Evolutionary conservation across 2,113 vertebrate genomes (phyloP).

Genomic region (Oncorhynchus keta): DNA sequence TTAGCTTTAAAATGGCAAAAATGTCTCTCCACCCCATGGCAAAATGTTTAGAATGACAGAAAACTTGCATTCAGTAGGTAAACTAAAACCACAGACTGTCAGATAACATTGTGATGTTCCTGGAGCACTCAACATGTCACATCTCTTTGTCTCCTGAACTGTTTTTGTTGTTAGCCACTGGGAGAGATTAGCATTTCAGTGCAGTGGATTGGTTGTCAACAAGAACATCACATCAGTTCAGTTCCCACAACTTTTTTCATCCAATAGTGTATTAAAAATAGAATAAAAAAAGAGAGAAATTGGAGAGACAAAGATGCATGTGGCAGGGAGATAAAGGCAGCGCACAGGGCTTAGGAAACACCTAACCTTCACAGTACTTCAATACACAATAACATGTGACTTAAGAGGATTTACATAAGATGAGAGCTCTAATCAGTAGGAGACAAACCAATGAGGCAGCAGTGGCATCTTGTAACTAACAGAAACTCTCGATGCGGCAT

Average conservation of each 20-base stretch:
- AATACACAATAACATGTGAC: constrained; percentile 82
- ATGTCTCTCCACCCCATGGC: too few relatives aligned
- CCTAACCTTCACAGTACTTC: constrained; percentile 78
- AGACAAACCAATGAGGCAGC: constrained; percentile 74
- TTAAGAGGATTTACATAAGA: constrained; percentile 84
- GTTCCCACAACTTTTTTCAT: constrained; percentile 72
- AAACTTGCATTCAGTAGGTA: constrained; percentile 29
- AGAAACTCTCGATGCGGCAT: constrained; percentile 54
- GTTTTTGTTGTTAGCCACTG: constrained; percentile 66
- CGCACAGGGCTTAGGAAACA: constrained; percentile 77
- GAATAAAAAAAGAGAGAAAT: constrained; percentile 68
- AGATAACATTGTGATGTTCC: constrained; percentile 65
- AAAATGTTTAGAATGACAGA: too few relatives aligned
- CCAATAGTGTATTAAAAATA: constrained; percentile 71
- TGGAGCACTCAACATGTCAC: constrained; percentile 57
- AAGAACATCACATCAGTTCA: constrained; percentile 63
- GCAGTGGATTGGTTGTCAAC: constrained; percentile 71
- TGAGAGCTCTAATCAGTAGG: constrained; percentile 80
- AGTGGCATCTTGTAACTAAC: constrained; percentile 69
- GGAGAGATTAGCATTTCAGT: constrained; percentile 71
- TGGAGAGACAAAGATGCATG: constrained; percentile 80
- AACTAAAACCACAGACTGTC: constrained; percentile 19
- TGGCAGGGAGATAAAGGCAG: constrained; percentile 75
- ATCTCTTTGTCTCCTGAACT: constrained; percentile 59
- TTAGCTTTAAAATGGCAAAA: too few relatives aligned